Base-by-base conservation (phyloP, 2,797 vertebrate species). In the Calcarius lapponicus region DNA sequence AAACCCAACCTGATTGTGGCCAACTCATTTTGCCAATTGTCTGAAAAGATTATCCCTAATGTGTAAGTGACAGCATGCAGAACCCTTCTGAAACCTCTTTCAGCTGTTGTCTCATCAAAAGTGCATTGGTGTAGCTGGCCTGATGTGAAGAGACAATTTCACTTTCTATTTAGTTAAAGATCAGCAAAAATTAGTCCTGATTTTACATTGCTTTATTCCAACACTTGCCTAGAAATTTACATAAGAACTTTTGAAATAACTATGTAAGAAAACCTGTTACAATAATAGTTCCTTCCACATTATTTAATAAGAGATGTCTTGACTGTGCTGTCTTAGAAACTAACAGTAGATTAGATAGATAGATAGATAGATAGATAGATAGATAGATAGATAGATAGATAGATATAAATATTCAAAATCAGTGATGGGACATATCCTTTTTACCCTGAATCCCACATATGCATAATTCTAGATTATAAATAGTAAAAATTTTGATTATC, bases 31-130 rank as follows among this genome's bases (percentile, higher is more conserved):
- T 97, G 86, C 95, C 95, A 97, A 93, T 72, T 94, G 83, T 80
- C 80, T 47, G 21, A 92, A 91, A 92, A 96, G 71, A 96, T 96
- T 96, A 97, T 69, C 61, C 88, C 47, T 95, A 93, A 94, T 71
- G 83, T 87, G 84, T 82, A 94, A 97, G 81, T 96, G 95, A 97
- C 76, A 94, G 84, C 72, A 90, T 90, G 45, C 90, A 95, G 94
- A 94, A 65, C 73, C 16, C 54, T 91, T 86, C 88, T 89, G 81
- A 92, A 94, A 96, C 92, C 87, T 94, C 89, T 96, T 96, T 94
- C 93, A 97, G 72, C 54, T 96, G 53, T 80, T 56, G 22, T 91
- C 36, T 92, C 73, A 90, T 95, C 94, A 90, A 94, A 98, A 95
- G 79, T 92, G 67, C 79, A 91, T 81, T 92, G 69, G 73, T 75